Evolutionary conservation across 30 jellyfish, hydroid and myxozoan genomes (phyloP), one percentile per base, ranked within the genome.

Genomic region (Clytia hemisphaerica): DNA sequence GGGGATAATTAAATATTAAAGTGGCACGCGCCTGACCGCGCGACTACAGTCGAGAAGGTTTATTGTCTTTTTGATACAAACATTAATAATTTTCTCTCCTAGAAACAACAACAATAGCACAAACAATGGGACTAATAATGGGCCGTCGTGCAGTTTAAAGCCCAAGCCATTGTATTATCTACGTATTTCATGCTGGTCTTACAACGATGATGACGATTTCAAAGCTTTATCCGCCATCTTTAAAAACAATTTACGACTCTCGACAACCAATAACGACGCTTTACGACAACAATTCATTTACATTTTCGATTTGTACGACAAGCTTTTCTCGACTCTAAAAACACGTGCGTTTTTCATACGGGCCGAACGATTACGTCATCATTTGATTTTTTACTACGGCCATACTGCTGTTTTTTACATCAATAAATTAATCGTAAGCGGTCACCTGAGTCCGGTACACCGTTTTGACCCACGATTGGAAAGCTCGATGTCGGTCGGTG

Each of bases 281-380:
- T 12, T 65, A 18, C 58, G 65, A 14, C 78, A 48, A 36, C 78
- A 65, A 37, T 65, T 65, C 18, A 19, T 18, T 16, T 48, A 22
- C 37, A 65, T 36, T 24, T 65, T 32, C 25, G 78, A 65, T 7
- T 67, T 65, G 26, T 65, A 36, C 15, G 78, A 65, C 26, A 65
- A 36, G 25, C 78, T 65, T 12, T 65, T 65, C 29, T 65, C 78
- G 4, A 67, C 42, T 35, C 4, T 65, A 42, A 44, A 65, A 44
- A 35, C 67, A 26, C 26, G 42, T 35, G 78, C 78, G 10, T 65
- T 35, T 28, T 65, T 65, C 25, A 65, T 65, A 2, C 71, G 78
- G 26, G 78, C 78, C 25, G 78, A 65, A 45, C 78, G 37, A 6
- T 67, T 65, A 6, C 67, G 78, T 2, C 78, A 65, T 28, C 78